Evolutionary conservation across 1,140 invertebrate species (phyloP), one percentile per base, ranked within the genome.

Genomic region (Achatina immaculata): DNA sequence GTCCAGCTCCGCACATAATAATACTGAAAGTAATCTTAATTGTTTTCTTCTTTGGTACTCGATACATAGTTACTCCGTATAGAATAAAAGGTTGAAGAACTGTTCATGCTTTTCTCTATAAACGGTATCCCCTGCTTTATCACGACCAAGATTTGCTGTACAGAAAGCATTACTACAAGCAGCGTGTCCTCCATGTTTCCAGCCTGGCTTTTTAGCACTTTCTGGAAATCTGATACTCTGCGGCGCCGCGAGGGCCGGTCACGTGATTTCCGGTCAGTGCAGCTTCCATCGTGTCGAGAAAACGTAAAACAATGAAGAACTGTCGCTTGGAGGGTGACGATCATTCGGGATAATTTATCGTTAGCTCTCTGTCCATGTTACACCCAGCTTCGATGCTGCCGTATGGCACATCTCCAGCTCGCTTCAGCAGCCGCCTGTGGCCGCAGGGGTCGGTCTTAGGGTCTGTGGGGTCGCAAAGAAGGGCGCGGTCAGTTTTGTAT

Each of bases 401-500:
- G 58, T 62, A 31, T 62, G 58, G 58, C 58, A 62, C 58, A 62
- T 31, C 58, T 28, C 28, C 58, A 62, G 58, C n/a, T 9, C 7
- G 58, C 31, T 16, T 4, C 58, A 62, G 58, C 28, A 62, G 58
- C 31, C 58, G 58, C 21, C 58, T 28, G n/a, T 62, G 28, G 31
- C 58, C 58, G n/a, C 58, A 31, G 58, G 58, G 58, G 58, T 62
- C 58, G 58, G 58, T 31, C 58, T 34, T 31, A 55, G 58, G 28
- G 31, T 28, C 58, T 2, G 16, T 6, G 16, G 58, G 58, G 58
- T 62, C 28, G 58, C 6, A n/a, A n/a, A n/a, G 2, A 62, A 28
- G n/a, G n/a, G 58, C 58, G 28, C 58, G 28, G n/a, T 28, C 28
- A 62, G 82, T 83, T 80, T 80, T 80, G 78, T 80, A 28, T 55